Evolutionary conservation across 2,797 vertebrate species (phyloP).

Genomic region (Otolemur crassicaudatus): DNA sequence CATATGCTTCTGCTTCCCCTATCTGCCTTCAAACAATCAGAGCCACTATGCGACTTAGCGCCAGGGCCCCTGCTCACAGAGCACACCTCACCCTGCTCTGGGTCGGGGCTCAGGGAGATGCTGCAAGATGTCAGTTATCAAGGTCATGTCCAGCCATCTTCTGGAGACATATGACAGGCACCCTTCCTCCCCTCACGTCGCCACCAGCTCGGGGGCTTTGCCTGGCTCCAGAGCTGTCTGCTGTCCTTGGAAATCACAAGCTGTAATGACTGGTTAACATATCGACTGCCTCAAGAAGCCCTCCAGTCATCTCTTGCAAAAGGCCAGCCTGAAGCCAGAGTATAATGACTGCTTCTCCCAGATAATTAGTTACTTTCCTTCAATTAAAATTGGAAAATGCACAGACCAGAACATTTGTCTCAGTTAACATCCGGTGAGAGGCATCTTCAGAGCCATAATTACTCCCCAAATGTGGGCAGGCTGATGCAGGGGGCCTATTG

Average conservation of each 20-base stretch:
- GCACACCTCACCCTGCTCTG: fast-evolving
- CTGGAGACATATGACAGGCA: too few relatives aligned
- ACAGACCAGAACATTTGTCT: conserved; percentile 68
- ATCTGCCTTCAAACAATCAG: fast-evolving
- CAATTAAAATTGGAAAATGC: conserved; percentile 74
- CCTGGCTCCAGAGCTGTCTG: background rate
- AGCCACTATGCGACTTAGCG: fast-evolving
- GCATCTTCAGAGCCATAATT: conserved; percentile 55
- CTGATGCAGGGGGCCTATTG: background rate
- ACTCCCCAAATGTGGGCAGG: conserved; percentile 55
- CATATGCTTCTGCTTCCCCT: fast-evolving
- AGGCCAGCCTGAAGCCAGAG: conserved; percentile 62
- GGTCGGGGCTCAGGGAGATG: background rate
- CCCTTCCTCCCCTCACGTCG: background rate
- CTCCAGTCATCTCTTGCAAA: conserved; percentile 34
- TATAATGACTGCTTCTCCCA: conserved; percentile 64
- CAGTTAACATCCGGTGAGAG: conserved; percentile 60
- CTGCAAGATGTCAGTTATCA: too few relatives aligned
- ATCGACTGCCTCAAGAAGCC: conserved; percentile 33
- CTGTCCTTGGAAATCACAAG: background rate
- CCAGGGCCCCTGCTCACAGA: fast-evolving
- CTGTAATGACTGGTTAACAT: background rate
- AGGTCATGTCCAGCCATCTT: fast-evolving
- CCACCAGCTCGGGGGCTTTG: fast-evolving
- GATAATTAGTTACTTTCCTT: conserved; percentile 76